These are phyloP conservation scores for Ailurus styani DNA, from an alignment of 2,113 vertebrate genomes.

Conservation along the genomic window DNA sequence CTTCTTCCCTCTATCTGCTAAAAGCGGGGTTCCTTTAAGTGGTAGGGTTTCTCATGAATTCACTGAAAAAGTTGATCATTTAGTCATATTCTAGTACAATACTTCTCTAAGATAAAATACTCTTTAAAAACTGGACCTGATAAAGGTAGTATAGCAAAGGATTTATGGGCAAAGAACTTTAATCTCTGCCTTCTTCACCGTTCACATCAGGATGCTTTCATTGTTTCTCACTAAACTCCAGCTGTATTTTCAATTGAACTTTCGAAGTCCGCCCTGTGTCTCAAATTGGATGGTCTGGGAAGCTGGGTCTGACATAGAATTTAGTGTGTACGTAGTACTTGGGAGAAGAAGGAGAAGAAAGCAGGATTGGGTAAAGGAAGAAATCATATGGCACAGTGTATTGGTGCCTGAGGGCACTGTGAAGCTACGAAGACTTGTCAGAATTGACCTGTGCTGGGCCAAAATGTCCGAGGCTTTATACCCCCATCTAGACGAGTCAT, in stretches of 20 bases:
- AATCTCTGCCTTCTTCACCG: background rate
- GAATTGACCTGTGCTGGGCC: background rate
- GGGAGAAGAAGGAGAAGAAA: background rate
- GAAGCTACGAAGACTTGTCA: background rate
- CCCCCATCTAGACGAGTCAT: accelerated
- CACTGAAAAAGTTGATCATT: background rate
- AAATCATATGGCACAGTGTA: background rate
- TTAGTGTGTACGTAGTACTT: accelerated
- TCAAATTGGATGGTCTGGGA: background rate
- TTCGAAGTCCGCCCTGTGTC: background rate
- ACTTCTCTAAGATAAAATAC: background rate
- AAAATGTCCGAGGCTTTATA: background rate
- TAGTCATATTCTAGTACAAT: background rate
- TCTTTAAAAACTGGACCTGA: background rate
- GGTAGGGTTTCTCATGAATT: background rate
- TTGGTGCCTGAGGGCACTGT: background rate
- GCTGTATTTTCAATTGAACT: background rate
- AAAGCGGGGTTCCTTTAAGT: background rate
- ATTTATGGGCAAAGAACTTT: background rate
- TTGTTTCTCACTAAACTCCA: background rate
- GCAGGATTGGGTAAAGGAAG: background rate
- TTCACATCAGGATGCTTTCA: background rate
- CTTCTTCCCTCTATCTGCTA: background rate
- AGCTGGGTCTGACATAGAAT: background rate
- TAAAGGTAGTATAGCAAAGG: background rate